phyloP scores from a whole-genome alignment of 1,140 invertebrate genomes.

The Heliconius melpomene region DNA sequence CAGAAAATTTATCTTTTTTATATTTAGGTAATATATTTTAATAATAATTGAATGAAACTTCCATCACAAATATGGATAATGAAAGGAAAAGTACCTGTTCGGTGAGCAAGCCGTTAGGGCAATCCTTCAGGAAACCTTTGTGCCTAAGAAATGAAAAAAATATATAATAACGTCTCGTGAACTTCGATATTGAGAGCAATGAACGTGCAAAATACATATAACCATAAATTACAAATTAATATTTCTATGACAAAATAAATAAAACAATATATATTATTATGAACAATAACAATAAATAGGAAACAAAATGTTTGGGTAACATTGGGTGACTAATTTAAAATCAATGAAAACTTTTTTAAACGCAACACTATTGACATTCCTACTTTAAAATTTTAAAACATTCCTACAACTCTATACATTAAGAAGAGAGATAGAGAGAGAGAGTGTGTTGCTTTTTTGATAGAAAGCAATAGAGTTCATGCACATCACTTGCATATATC shows the following conservation, averaged over 20 bases:
- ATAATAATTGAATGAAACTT: not conserved
- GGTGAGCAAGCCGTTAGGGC: slow-evolving; percentile 94
- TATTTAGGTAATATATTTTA: not conserved
- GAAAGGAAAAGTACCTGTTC: slow-evolving; percentile 86
- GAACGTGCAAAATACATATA: not conserved
- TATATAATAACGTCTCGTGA: not conserved
- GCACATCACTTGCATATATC: not conserved
- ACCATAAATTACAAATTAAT: not conserved
- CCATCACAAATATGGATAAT: not conserved
- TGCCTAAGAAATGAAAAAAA: slow-evolving; percentile 85
- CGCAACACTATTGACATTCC: too few species aligned
- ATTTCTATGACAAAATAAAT: not conserved
- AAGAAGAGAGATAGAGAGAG: not conserved
- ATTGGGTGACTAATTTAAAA: not conserved
- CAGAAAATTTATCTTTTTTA: too few species aligned
- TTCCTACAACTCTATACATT: not conserved
- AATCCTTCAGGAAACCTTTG: slow-evolving; percentile 97
- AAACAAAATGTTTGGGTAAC: not conserved
- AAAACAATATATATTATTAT: not conserved
- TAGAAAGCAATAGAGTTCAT: not conserved
- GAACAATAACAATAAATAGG: not conserved
- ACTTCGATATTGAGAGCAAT: not conserved
- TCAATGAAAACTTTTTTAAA: not conserved
- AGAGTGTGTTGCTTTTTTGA: not conserved
- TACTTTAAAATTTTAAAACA: not conserved